phyloP scores from a whole-genome alignment of 2,113 vertebrate genomes.

The Aldabrachelys gigantea region DNA sequence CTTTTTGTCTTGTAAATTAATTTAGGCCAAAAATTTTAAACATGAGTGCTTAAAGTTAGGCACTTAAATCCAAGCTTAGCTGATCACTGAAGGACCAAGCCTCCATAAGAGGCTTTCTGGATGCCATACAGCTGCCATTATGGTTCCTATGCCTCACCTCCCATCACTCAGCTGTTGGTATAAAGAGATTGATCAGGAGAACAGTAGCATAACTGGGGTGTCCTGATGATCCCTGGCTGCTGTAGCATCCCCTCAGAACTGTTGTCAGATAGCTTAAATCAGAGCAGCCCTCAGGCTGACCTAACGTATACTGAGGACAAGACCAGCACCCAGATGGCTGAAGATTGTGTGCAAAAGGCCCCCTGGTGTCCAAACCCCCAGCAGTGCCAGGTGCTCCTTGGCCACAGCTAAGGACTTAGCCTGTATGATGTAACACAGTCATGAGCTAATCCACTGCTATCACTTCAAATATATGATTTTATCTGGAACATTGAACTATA shows the following conservation, averaged over 20 bases:
- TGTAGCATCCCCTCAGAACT: background rate
- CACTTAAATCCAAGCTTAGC: background rate
- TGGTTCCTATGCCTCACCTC: background rate
- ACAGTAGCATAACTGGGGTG: background rate
- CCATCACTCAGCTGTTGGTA: background rate
- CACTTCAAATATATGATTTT: background rate
- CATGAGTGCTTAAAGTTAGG: background rate
- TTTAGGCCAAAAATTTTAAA: slow-evolving; percentile 17
- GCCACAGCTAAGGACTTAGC: background rate
- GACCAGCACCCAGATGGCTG: background rate
- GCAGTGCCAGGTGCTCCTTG: background rate
- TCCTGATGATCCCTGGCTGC: background rate
- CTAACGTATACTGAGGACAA: background rate
- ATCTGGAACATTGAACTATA: background rate
- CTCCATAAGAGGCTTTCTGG: background rate
- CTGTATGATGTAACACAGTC: background rate
- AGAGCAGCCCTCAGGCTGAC: background rate
- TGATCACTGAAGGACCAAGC: background rate
- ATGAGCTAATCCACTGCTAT: background rate
- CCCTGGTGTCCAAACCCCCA: background rate
- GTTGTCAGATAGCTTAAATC: background rate
- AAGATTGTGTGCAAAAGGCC: background rate
- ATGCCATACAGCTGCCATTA: background rate
- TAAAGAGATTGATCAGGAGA: background rate
- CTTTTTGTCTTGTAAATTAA: background rate